Evolutionary conservation across 2,888 invertebrate species (phyloP), one percentile per base, ranked within the genome.

Genomic region (Agapetus fuscipes): DNA sequence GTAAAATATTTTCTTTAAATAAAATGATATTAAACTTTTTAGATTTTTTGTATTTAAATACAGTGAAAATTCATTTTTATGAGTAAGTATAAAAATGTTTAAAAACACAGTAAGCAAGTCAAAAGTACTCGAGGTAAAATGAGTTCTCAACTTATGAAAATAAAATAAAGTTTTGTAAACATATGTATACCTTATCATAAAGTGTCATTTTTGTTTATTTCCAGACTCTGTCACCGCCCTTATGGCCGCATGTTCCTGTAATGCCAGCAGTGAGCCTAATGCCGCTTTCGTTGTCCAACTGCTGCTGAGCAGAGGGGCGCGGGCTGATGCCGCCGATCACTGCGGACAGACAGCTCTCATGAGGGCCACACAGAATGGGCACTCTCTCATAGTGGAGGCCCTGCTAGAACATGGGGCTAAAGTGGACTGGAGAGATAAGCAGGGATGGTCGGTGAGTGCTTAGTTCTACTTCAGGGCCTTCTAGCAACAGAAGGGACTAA

Each of bases 301-400:
- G 35, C 62, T 80, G 14, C 54, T 79, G 30, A 57, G 71, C 29
- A 67, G 67, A 30, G 66, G 65, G 3, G 73, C 70, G 27, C 56
- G 74, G 50, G 57, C 72, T 12, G 72, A 77, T 52, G 58, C 69
- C 30, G 68, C 64, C 16, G 74, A 72, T 51, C 74, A 71, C 49
- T 71, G 66, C 52, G 72, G 77, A 9, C 71, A 72, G 55, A 80
- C 76, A 27, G 70, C 79, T 4, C 55, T 80, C 1, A 80, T 80
- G 78, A 67, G 66, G 48, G 78, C 80, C 3, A 72, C 76, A 25
- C 57, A 61, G 31, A 66, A 63, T 46, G 76, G 77, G 15, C 64
- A 74, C 49, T 51, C 59, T 9, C 57, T 61, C 27, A 64, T 75
- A 29, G 71, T 79, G 0, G 51, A 64, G 49, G 64, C 71, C 48